A percentile compares a stretch with the other conserved stretches of the same genome.
These are phyloP conservation scores for Strigops habroptila DNA, from an alignment of 2,113 vertebrate genomes.

Conservation along the genomic window DNA sequence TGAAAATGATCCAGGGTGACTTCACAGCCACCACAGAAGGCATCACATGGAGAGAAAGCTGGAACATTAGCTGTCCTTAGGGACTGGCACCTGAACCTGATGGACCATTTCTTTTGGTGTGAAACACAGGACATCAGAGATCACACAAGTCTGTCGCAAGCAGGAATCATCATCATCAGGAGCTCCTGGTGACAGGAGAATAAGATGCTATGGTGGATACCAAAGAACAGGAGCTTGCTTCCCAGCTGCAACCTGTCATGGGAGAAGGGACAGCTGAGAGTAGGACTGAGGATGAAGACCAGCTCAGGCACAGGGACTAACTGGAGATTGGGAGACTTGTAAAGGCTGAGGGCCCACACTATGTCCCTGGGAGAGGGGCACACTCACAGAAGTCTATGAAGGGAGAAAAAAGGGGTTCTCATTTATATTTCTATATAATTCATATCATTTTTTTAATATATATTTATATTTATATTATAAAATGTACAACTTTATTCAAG, in stretches of 20 bases:
- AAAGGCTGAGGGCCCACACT: rapidly evolving
- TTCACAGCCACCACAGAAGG: not conserved
- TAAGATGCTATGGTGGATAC: not conserved
- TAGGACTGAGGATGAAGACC: not conserved
- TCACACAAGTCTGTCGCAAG: not conserved
- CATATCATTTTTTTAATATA: too few species aligned
- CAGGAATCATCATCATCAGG: not conserved
- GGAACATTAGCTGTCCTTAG: not conserved
- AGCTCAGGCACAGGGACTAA: not conserved
- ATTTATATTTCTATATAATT: not conserved
- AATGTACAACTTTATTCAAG: not conserved
- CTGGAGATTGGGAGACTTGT: not conserved
- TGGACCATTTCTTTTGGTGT: not conserved
- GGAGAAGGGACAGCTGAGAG: not conserved
- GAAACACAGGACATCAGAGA: not conserved
- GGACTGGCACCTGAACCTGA: not conserved
- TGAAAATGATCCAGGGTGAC: not conserved
- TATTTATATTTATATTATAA: not conserved
- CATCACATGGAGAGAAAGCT: not conserved
- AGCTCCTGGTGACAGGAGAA: not conserved
- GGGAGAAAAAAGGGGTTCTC: not conserved
- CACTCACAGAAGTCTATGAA: not conserved
- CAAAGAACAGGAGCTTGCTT: not conserved
- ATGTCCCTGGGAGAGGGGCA: not conserved
- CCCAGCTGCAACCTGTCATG: not conserved